A percentile compares a stretch with the other conserved stretches of the same genome.
Evolutionary conservation across 2,797 vertebrate species (phyloP).

Genomic region (Eulemur mongoz): DNA sequence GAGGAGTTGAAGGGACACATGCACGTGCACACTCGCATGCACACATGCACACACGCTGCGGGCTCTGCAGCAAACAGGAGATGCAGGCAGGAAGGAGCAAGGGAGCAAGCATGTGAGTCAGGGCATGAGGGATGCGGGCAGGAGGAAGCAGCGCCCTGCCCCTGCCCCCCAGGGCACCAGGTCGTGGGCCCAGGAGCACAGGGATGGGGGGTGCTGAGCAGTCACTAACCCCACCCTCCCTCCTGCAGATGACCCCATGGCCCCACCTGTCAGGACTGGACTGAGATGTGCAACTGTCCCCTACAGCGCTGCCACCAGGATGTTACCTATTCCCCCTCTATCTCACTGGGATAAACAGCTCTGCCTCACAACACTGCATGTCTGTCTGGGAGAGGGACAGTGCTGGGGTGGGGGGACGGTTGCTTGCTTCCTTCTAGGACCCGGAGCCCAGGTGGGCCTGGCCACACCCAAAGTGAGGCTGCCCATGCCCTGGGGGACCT

Average conservation of each 20-base stretch:
- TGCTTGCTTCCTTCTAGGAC: neutral
- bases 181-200: no score
- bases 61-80: neutral
- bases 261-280: neutral
- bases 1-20: neutral
- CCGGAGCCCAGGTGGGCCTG: no score
- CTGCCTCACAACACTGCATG: neutral
- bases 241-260: neutral
- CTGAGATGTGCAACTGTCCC: neutral
- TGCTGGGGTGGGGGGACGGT: neutral
- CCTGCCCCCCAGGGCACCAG: accelerated
- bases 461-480: neutral
- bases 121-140: neutral
- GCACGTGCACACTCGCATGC: no score
- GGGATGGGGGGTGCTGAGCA: neutral
- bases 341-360: constrained; percentile 60
- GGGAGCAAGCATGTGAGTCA: neutral
- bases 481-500: neutral
- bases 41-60: neutral
- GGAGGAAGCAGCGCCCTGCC: neutral
- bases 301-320: neutral
- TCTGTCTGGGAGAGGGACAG: neutral
- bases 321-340: no score
- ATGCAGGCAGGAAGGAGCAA: accelerated
- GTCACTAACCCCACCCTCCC: neutral